Evolutionary conservation across 2,797 vertebrate genomes (phyloP).

Genomic region (Dendrocincla tyrannina): DNA sequence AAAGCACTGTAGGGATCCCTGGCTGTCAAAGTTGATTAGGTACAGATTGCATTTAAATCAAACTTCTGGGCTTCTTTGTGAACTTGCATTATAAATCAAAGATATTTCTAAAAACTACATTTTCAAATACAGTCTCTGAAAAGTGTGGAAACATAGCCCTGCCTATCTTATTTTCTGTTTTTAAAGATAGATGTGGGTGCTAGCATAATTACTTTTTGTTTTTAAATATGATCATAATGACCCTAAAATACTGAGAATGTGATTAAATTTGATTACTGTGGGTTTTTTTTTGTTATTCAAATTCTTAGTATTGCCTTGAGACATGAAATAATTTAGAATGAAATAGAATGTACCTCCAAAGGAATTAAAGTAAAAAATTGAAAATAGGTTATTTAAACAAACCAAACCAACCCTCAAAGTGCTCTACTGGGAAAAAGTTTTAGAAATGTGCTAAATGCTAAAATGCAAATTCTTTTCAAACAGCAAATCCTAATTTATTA

Average conservation of each 20-base stretch:
- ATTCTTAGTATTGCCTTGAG: not conserved
- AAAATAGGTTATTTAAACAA: not conserved
- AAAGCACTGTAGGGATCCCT: not conserved
- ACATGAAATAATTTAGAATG: not conserved
- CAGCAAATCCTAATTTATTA: not conserved
- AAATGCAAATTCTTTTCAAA: not conserved
- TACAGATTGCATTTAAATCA: not conserved
- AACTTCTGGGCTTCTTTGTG: not conserved
- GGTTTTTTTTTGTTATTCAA: not conserved
- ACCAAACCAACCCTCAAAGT: not conserved
- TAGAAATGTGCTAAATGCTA: not conserved
- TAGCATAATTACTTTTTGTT: not conserved
- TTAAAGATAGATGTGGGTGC: not conserved
- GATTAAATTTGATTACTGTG: not conserved
- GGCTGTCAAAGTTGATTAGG: not conserved
- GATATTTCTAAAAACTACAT: not conserved
- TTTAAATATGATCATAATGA: not conserved
- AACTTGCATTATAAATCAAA: not conserved
- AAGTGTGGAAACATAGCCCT: not conserved
- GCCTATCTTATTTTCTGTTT: not conserved
- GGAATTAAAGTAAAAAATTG: not conserved
- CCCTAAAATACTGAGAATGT: not conserved
- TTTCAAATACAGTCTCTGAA: not conserved
- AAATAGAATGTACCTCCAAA: not conserved
- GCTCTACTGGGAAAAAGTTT: not conserved